Evolutionary conservation across 2,113 vertebrate species (phyloP).

Genomic region (Patagioenas fasciata): DNA sequence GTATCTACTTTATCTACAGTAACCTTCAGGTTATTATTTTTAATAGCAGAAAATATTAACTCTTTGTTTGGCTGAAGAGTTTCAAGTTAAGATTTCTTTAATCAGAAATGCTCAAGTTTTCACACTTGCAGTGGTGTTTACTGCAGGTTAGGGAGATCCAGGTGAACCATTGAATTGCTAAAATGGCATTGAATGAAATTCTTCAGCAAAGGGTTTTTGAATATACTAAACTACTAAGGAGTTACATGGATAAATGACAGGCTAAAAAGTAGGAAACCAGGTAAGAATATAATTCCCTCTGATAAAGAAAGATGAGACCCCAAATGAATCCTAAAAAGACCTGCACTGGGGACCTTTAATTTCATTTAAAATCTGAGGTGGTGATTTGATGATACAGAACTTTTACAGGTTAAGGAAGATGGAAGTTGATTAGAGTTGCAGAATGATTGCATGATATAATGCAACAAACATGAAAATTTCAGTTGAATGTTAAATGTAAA

Average conservation of each 20-base stretch:
- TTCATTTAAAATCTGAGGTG: neutral
- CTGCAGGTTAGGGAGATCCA: neutral
- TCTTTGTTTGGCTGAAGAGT: neutral
- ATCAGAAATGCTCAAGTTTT: neutral
- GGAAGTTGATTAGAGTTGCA: neutral
- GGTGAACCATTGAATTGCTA: neutral
- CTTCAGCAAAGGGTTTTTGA: neutral
- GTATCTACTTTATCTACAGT: neutral
- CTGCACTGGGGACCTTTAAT: neutral
- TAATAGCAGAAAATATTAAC: neutral
- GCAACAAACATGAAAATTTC: neutral
- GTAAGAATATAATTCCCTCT: neutral
- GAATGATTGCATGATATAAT: neutral
- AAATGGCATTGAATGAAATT: neutral
- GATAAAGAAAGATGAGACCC: neutral
- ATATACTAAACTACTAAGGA: neutral
- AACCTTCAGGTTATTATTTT: neutral
- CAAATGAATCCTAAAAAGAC: neutral
- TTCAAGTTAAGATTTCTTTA: neutral
- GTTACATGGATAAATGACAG: neutral
- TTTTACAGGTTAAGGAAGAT: neutral
- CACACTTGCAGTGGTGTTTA: neutral
- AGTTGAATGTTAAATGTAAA: neutral
- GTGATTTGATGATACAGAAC: neutral
- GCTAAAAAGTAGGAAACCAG: neutral